Evolutionary conservation across 2,888 invertebrate genomes (phyloP), one percentile per base, ranked within the genome.

Genomic region (Acleris sparsana): DNA sequence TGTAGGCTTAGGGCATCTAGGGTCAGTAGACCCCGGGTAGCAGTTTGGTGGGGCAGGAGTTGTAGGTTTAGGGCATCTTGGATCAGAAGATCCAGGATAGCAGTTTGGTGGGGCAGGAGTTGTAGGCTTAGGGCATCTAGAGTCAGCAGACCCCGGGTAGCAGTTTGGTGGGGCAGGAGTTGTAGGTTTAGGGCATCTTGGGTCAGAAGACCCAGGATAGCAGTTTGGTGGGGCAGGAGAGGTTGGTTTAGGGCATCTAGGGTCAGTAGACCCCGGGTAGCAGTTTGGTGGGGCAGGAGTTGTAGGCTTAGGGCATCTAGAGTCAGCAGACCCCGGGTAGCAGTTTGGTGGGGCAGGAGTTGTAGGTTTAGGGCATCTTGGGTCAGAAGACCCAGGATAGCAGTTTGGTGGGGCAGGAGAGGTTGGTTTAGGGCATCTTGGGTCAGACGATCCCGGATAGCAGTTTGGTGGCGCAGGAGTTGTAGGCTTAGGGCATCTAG

Each of bases 281-380:
- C 79, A 81, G 7, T 66, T 70, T 0, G 74, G 74, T 39, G 69
- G 67, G 5, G 70, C 70, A 7, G 75, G 68, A 5, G 78, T 77
- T 0, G 75, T 73, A 5, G 77, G 74, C 53, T 66, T 67, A 2
- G 74, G 73, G 22, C 85, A 86, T 13, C 69, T 52, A n/a, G 72
- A 70, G 44, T 67, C 80, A 71, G 3, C 52, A 3, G 46, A 53
- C 2, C 71, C 72, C 11, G 75, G 75, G 5, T 70, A 69, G 20
- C 74, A 75, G 3, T 71, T 72, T 0, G 72, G 71, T 73, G 76
- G 53, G 22, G 66, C 17, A 69, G 73, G 62, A n/a, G n/a, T 70
- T 67, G 81, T 75, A 7, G 83, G 77, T 65, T 68, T 71, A 3
- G 81, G 76, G 67, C 85, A 86, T n/a, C 78, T 59, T 1, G 83